Evolutionary conservation across 1,140 invertebrate genomes (phyloP).

Genomic region (Drosophila ercepeae): DNA sequence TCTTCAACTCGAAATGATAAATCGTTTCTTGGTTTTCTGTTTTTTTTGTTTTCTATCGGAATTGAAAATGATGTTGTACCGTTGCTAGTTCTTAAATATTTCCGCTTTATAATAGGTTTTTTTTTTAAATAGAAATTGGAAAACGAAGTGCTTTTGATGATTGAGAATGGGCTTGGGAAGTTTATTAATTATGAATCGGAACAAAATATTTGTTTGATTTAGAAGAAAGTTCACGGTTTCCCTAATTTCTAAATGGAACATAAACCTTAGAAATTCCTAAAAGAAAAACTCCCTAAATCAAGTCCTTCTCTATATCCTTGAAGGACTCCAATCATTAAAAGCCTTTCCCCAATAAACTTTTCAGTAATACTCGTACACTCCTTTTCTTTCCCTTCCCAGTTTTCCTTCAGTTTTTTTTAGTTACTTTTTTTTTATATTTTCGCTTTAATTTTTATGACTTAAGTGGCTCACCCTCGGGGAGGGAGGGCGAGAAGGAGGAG

Average conservation of each 20-base stretch:
- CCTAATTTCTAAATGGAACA: no score
- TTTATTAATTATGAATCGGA: neutral
- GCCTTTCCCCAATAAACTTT: constrained; percentile 10
- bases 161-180: neutral
- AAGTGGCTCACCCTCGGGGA: constrained; percentile 52
- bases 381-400: neutral
- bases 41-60: constrained; percentile 9
- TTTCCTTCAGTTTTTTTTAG: constrained; percentile 8
- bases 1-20: constrained; percentile 57
- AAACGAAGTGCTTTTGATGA: neutral
- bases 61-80: constrained; percentile 2
- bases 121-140: neutral
- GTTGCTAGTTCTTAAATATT: constrained; percentile 45
- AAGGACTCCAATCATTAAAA: neutral
- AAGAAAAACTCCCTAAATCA: neutral
- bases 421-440: constrained; percentile 30
- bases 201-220: no score
- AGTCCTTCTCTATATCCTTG: neutral
- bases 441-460: constrained; percentile 77
- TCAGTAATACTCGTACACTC: constrained; percentile 13
- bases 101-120: constrained; percentile 62
- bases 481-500: neutral
- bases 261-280: no score
- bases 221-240: no score
- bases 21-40: constrained; percentile 30